Percentiles rank a stretch among this genome's conserved stretches.
Conservation (phyloP, 2,888 invertebrate genomes). For the Acanthacorydalis orientalis region DNA sequence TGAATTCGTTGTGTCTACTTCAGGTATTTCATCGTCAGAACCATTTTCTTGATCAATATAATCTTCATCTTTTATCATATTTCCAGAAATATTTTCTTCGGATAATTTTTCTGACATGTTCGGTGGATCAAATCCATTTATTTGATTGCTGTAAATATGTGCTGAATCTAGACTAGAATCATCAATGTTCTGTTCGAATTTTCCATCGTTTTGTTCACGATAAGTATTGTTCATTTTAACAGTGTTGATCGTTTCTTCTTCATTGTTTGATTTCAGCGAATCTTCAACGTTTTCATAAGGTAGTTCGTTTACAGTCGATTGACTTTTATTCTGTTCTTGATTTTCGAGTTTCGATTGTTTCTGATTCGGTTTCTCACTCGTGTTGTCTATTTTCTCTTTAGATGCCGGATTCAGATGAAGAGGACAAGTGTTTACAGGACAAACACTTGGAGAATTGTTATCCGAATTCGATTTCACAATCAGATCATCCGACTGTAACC, state of each 20-base stretch:
- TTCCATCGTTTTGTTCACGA: constrained; percentile 4
- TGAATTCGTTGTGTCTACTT: constrained; percentile 4
- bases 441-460: neutral
- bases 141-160: neutral
- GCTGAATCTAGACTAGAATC: neutral
- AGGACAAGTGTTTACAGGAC: too few relatives aligned
- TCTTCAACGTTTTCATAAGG: constrained; percentile 2
- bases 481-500: too few relatives aligned
- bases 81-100: neutral
- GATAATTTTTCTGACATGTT: neutral
- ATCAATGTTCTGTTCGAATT: neutral
- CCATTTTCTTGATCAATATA: constrained; percentile 7
- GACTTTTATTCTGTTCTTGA: neutral
- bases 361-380: neutral
- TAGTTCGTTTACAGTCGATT: too few relatives aligned
- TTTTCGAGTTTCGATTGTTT: neutral
- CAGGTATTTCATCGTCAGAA: constrained; percentile 8
- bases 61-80: neutral
- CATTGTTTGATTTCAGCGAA: neutral
- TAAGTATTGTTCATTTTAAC: too few relatives aligned
- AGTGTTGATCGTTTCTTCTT: constrained; percentile 1
- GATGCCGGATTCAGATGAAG: neutral
- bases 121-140: too few relatives aligned
- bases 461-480: neutral
- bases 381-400: constrained; percentile 2